Base-by-base conservation (phyloP, 1,140 invertebrate genomes). In the Leptonema lineaticorne region DNA sequence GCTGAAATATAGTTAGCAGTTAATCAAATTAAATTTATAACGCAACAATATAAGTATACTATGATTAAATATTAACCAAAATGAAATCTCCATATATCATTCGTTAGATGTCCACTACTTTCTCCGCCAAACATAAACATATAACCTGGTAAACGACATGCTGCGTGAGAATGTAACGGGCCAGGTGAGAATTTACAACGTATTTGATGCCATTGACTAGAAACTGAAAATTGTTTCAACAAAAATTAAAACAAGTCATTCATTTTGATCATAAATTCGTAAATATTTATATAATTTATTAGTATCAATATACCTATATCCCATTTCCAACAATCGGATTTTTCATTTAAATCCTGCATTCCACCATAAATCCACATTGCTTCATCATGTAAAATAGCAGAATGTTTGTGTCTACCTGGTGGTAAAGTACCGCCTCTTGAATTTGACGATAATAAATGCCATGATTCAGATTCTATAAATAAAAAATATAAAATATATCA, bases 341-440 rank as follows among this genome's bases (percentile, higher is more conserved):
- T 85, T 70, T 90, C 89, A 65, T 91, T 87, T 1, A 96, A 84
- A 81, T 95, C 92, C 53, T 89, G 92, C 90, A 93, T 93, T 0
- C 94, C 94, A 3, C 92, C 94, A 78, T 92, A 94, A 75, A 96
- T 85, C 86, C 92, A 95, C 85, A 96, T 92, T 0, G 86, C 83
- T 56, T 87, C 85, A 48, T 88, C 90, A 75, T 93, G 89, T 14
- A 94, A 79, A 7, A 94, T 88, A 0, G 92, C 91, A 0, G 91
- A 91, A 81, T 96, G 94, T 74, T 91, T 92, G 81, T 95, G 92
- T 33, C 93, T 84, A 5, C 89, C 87, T 58, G 92, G 87, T 22
- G 90, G 89, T 6, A 80, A 79, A 41, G 79, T 76, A 66, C 86
- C 82, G 33, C 76, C 78, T 0, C 70, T 67, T 28, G 76, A 75